Evolutionary conservation across 2,888 invertebrate genomes (phyloP), one percentile per base, ranked within the genome.

Genomic region (Mimas tiliae): DNA sequence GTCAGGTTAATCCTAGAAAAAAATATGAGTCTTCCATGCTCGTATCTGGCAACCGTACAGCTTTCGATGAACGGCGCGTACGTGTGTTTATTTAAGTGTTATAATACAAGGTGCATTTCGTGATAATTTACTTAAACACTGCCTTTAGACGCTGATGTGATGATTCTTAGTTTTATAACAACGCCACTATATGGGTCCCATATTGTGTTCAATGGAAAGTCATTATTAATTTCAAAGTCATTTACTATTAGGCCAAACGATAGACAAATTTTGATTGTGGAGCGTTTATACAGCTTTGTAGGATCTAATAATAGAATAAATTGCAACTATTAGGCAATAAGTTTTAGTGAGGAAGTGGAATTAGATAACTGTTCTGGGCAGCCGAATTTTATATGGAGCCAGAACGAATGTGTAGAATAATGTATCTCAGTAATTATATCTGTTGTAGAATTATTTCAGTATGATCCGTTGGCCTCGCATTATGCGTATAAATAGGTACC

Each of bases 101-200:
- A 4, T 58, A 42, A 6, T 12, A 42, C 11, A 38, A 58, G 42
- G 19, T 11, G 11, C 19, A 19, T 58, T 19, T 58, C 42, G 38
- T 42, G 19, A 38, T 58, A 19, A 53, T n/a, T n/a, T n/a, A 53
- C 53, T n/a, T 58, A 19, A 33, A 42, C 58, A 58, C 42, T 58
- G 58, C 58, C 58, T 42, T 38, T 42, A 58, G 58, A 58, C 19
- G 58, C 58, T 58, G 58, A 58, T 38, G 19, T 38, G 38, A 58
- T 58, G 58, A 58, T 38, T 38, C 55, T 58, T 42, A 58, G 16
- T 58, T 42, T 58, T 6, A 42, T 58, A 53, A 33, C 33, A 53
- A 34, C 27, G 38, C 55, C 58, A 42, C 7, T 58, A 19, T 21
- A 9, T 16, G 55, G 55, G n/a, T 58, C 11, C 38, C 38, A 19